Percentiles rank a stretch among this genome's conserved stretches.
phyloP scores from a whole-genome alignment of 2,797 vertebrate genomes.

The Takifugu ocellatus region DNA sequence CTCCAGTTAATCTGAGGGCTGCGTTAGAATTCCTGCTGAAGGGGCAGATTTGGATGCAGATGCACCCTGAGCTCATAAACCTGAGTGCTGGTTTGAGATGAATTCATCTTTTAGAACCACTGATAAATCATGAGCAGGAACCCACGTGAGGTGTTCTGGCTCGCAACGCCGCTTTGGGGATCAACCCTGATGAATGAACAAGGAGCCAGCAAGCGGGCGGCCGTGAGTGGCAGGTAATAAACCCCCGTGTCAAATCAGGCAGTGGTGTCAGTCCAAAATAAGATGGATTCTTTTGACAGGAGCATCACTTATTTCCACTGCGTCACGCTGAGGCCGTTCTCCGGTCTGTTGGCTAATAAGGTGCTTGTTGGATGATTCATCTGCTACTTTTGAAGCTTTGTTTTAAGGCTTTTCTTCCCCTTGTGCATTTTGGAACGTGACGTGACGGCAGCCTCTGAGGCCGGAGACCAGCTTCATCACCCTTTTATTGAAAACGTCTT shows the following conservation, averaged over 20 bases:
- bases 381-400: conserved; percentile 28
- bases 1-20: too few species aligned
- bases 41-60: too few species aligned
- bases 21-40: too few species aligned
- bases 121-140: too few species aligned
- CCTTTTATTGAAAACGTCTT: conserved; percentile 25
- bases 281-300: conserved; percentile 55
- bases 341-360: conserved; percentile 37
- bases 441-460: neutral
- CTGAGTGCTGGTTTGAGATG: too few species aligned
- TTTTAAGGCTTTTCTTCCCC: conserved; percentile 25
- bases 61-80: too few species aligned
- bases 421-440: conserved; percentile 14
- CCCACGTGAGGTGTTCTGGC: neutral
- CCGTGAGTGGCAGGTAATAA: conserved; percentile 54
- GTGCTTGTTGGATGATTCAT: conserved; percentile 10
- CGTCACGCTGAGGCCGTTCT: conserved; percentile 29
- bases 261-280: conserved; percentile 35
- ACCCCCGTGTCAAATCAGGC: conserved; percentile 29
- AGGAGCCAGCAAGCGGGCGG: conserved; percentile 23
- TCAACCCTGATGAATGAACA: conserved; percentile 33
- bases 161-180: conserved; percentile 23
- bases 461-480: conserved; percentile 4
- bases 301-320: conserved; percentile 32
- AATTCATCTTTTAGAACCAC: too few species aligned